Conservation (phyloP, 2,113 vertebrate species). For the Castor canadensis region DNA sequence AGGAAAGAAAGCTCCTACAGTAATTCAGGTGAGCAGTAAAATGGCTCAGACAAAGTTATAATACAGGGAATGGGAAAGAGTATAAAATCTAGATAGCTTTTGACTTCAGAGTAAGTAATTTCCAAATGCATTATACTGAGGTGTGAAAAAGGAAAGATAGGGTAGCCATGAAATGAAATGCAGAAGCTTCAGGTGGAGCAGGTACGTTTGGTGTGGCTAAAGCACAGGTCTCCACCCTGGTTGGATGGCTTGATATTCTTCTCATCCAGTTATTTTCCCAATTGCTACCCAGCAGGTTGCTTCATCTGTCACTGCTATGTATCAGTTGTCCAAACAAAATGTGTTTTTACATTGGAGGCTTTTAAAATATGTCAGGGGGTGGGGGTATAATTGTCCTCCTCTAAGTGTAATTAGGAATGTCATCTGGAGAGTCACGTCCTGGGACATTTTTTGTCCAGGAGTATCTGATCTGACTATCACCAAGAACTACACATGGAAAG, state of each 20-base stretch:
- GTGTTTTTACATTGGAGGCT: constrained; percentile 3
- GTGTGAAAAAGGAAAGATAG: not conserved
- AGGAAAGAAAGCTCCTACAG: not conserved
- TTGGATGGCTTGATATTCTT: not conserved
- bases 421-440: not conserved
- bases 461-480: not conserved
- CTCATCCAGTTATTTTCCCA: not conserved
- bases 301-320: not conserved
- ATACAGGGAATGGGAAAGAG: not conserved
- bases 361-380: constrained; percentile 40
- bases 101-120: not conserved
- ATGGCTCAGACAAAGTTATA: not conserved
- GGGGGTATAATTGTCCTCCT: not conserved
- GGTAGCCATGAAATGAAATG: not conserved
- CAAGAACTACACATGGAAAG: not conserved
- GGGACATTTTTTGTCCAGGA: not conserved
- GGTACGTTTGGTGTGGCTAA: not conserved
- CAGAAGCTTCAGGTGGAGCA: not conserved
- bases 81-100: not conserved
- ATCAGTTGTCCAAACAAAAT: constrained; percentile 51
- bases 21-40: not conserved
- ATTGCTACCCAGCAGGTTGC: not conserved
- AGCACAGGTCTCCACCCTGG: not conserved
- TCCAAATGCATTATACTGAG: not conserved
- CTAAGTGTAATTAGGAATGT: not conserved